These are phyloP conservation scores for Chrysomallon squamiferum DNA, from an alignment of 1,140 invertebrate genomes.

Conservation along the genomic window DNA sequence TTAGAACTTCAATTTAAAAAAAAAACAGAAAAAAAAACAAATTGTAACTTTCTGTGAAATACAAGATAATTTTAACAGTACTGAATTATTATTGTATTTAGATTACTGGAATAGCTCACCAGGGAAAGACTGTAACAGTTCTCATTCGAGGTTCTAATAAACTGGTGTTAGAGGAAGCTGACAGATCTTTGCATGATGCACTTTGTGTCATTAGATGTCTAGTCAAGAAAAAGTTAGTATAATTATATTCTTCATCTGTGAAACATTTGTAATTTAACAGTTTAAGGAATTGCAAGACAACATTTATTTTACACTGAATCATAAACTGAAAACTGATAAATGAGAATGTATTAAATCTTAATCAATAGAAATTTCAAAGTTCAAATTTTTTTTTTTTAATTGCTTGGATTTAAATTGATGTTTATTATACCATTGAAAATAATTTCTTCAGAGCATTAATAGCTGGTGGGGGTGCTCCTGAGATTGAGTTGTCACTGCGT, in stretches of 20 bases:
- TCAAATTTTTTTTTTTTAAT: no score
- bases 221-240: constrained; percentile 81
- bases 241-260: no score
- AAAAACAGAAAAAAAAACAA: no score
- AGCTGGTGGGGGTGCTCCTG: constrained; percentile 95
- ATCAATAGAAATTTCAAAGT: no score
- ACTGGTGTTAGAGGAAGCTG: constrained; percentile 91
- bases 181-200: constrained; percentile 95
- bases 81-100: constrained; percentile 56
- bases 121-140: constrained; percentile 90
- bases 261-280: background rate
- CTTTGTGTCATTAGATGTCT: constrained; percentile 97
- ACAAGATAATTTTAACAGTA: no score
- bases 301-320: background rate
- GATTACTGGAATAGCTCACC: constrained; percentile 88
- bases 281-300: background rate
- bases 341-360: no score
- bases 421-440: background rate
- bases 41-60: no score
- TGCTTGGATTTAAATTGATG: no score
- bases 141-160: constrained; percentile 97
- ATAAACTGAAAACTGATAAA: no score
- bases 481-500: constrained; percentile 89
- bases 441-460: constrained; percentile 73
- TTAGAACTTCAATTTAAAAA: no score